Conservation (phyloP, 2,888 invertebrate genomes). For the Protonemura montana region DNA sequence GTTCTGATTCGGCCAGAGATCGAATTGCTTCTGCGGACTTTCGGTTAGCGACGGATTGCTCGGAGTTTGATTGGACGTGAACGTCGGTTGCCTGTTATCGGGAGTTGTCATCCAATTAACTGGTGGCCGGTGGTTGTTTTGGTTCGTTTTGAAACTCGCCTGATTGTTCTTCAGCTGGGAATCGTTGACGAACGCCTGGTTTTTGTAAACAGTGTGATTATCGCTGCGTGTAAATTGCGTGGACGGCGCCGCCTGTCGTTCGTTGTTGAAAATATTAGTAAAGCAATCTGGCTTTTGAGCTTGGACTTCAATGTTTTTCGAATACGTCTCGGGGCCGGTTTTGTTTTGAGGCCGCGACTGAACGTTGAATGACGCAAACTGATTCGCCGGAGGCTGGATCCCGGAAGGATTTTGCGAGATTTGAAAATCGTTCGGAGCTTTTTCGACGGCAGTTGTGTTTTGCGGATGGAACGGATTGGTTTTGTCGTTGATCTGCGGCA, state of each 20-base stretch:
- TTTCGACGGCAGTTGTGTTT: too few species aligned
- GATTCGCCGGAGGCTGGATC: neutral
- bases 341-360: neutral
- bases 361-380: neutral
- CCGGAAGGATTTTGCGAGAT: neutral
- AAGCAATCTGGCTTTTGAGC: neutral
- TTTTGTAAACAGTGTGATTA: neutral
- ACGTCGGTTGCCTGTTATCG: constrained; percentile 55
- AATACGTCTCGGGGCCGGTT: neutral
- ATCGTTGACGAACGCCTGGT: neutral
- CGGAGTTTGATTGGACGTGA: neutral
- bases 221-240: neutral
- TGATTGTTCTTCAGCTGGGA: neutral
- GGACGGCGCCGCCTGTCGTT: neutral
- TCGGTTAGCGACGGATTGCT: neutral
- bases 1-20: constrained; percentile 9
- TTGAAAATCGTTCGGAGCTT: neutral
- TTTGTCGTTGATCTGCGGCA: neutral
- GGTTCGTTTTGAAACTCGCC: neutral
- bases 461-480: neutral
- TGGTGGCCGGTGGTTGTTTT: constrained; percentile 56
- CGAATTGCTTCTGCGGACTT: constrained; percentile 21
- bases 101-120: constrained; percentile 72
- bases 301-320: neutral
- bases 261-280: neutral